These are phyloP conservation scores for Actinia equina DNA, from an alignment of 64 coral and sea anemone species.

Conservation along the genomic window DNA sequence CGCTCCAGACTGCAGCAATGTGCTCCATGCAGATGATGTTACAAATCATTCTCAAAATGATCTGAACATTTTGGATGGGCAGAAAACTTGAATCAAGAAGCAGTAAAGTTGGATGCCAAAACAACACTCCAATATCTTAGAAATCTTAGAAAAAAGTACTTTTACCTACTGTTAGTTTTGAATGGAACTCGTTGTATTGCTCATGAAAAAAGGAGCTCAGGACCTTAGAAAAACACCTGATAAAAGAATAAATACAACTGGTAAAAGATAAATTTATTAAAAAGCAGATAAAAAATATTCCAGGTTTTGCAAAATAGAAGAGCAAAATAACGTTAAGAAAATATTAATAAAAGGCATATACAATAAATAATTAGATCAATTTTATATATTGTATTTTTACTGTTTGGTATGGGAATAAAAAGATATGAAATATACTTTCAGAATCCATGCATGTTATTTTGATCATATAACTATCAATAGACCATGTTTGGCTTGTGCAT, in stretches of 20 bases:
- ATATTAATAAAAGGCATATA: neutral
- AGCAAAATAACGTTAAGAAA: neutral
- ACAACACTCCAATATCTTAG: neutral
- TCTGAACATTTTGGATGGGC: neutral
- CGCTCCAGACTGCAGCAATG: neutral
- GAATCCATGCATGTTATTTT: too few relatives aligned
- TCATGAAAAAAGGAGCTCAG: too few relatives aligned
- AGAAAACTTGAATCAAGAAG: neutral
- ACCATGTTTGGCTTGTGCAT: too few relatives aligned
- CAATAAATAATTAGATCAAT: neutral
- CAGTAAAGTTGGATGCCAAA: neutral
- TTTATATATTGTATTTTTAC: neutral
- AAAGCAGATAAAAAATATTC: neutral
- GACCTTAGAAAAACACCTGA: too few relatives aligned
- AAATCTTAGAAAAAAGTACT: neutral
- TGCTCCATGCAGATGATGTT: neutral
- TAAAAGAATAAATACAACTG: neutral
- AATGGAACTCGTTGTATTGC: too few relatives aligned
- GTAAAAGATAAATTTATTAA: neutral
- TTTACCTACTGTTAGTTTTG: too few relatives aligned
- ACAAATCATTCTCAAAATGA: neutral
- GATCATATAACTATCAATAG: too few relatives aligned
- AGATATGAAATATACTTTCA: neutral
- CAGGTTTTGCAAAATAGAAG: neutral
- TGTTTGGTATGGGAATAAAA: neutral